Evolutionary conservation across 37 sponge, comb jelly and placozoan species (phyloP).

Genomic region (Petrosia ficiformis): DNA sequence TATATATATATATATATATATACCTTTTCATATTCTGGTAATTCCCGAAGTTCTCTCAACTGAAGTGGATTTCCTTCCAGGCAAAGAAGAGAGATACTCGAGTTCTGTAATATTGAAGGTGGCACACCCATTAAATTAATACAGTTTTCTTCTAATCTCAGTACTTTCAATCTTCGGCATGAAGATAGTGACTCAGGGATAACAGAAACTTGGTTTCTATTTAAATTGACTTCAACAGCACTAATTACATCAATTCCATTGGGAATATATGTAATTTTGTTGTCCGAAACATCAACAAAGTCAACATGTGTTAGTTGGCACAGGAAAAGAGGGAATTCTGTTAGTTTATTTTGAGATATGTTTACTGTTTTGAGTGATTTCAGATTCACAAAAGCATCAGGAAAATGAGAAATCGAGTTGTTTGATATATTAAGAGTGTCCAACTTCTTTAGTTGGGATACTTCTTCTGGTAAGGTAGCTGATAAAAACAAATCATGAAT

Average conservation of each 20-base stretch:
- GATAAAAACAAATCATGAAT: neutral
- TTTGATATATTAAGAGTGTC: constrained; percentile 45
- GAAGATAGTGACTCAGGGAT: constrained; percentile 57
- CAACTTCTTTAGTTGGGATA: constrained; percentile 58
- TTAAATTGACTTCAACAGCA: constrained; percentile 76
- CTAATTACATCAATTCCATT: constrained; percentile 26
- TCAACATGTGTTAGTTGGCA: constrained; percentile 54
- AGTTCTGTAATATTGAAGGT: constrained; percentile 33
- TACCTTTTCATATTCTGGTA: constrained; percentile 76
- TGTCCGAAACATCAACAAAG: constrained; percentile 58
- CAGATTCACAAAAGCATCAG: constrained; percentile 34
- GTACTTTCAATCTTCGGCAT: constrained; percentile 65
- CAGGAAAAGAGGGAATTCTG: constrained; percentile 48
- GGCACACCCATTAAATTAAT: constrained; percentile 56
- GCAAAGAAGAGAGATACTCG: constrained; percentile 62
- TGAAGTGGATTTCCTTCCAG: constrained; percentile 74
- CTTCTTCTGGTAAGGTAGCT: constrained; percentile 53
- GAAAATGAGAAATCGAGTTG: constrained; percentile 55
- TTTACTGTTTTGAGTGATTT: constrained; percentile 57
- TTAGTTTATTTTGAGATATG: constrained; percentile 49
- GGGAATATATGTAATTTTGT: constrained; percentile 52
- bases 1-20: neutral
- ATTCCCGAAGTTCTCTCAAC: constrained; percentile 51
- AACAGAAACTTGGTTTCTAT: constrained; percentile 42
- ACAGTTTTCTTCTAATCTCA: constrained; percentile 78